A percentile compares a stretch with the other conserved stretches of the same genome.
Evolutionary conservation across 2,797 vertebrate genomes (phyloP).

Genomic region (Lepilemur ruficaudatus): DNA sequence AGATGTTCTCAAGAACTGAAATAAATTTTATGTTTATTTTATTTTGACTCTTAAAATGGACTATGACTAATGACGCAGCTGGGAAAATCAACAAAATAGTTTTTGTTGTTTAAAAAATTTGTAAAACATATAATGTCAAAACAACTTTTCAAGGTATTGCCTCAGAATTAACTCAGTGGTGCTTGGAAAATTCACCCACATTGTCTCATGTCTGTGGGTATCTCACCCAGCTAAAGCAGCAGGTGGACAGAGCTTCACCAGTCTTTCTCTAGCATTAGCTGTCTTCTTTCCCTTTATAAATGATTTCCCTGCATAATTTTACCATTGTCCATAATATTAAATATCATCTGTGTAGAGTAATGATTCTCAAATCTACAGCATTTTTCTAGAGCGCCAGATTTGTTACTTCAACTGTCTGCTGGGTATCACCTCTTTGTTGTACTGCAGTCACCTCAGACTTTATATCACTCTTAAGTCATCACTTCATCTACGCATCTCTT

Average conservation of each 20-base stretch:
- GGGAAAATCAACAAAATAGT: background rate
- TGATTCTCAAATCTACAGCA: background rate
- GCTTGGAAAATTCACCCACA: background rate
- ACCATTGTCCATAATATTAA: background rate
- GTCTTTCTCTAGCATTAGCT: background rate
- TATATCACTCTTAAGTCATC: background rate
- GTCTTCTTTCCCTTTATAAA: background rate
- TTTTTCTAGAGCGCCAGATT: background rate
- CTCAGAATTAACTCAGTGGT: background rate
- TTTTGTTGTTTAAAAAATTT: background rate
- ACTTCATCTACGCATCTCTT: background rate
- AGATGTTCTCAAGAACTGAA: constrained; percentile 34
- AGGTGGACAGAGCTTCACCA: background rate
- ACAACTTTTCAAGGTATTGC: background rate
- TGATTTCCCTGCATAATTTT: background rate
- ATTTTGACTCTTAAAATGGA: constrained; percentile 3
- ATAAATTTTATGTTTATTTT: background rate
- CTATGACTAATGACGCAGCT: background rate
- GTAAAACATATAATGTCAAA: background rate
- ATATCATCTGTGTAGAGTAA: background rate
- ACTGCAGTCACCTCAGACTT: background rate
- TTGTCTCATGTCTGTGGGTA: background rate
- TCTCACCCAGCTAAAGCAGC: background rate
- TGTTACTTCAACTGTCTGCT: background rate
- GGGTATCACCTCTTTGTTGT: background rate